Evolutionary conservation across 1,140 invertebrate species (phyloP).

Genomic region (Heliconius congener): DNA sequence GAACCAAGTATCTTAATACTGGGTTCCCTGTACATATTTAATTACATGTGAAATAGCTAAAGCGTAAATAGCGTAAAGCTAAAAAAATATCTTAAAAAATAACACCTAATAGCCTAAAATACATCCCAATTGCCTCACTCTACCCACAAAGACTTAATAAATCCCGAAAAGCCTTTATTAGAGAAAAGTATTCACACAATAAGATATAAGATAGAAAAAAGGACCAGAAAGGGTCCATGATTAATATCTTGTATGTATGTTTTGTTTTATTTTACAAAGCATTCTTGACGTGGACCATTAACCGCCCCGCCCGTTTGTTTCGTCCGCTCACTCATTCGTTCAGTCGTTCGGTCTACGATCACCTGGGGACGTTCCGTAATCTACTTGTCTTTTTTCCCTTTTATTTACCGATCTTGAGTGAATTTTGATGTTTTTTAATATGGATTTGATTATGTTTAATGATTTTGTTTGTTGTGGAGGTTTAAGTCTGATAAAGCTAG

Average conservation of each 20-base stretch:
- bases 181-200: slow-evolving; percentile 12
- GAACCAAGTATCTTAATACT: too few relatives aligned
- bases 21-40: too few relatives aligned
- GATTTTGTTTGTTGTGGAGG: background rate
- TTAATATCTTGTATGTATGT: slow-evolving; percentile 59
- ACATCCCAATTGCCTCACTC: background rate
- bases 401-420: slow-evolving; percentile 35
- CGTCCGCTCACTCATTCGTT: slow-evolving; percentile 48
- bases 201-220: slow-evolving; percentile 13
- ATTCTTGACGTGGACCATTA: slow-evolving; percentile 69
- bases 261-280: slow-evolving; percentile 66
- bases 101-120: background rate
- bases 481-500: background rate
- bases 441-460: background rate
- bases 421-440: slow-evolving; percentile 19
- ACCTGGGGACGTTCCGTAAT: slow-evolving; percentile 68
- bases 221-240: slow-evolving; percentile 51
- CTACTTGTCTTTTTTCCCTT: slow-evolving; percentile 43
- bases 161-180: slow-evolving; percentile 10
- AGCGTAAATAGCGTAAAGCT: background rate
- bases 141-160: slow-evolving; percentile 8
- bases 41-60: background rate
- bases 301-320: slow-evolving; percentile 54
- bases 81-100: background rate
- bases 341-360: slow-evolving; percentile 60